These are phyloP conservation scores for Catamblyrhynchus diadema DNA, from an alignment of 2,797 vertebrate genomes.

Conservation along the genomic window DNA sequence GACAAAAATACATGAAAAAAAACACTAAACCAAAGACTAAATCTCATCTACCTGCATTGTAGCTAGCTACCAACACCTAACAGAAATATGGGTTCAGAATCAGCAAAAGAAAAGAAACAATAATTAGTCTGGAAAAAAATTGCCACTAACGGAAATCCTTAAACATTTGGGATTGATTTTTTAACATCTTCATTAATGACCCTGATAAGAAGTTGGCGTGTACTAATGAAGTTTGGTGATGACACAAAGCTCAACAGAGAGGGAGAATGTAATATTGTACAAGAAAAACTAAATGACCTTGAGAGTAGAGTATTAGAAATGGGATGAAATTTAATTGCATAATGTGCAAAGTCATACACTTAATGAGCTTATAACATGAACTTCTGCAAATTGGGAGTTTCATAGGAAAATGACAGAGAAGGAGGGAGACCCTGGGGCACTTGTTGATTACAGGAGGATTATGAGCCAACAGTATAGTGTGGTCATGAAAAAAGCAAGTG, in stretches of 20 bases:
- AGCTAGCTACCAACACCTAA: not conserved
- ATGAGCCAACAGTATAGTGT: not conserved
- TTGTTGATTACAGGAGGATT: not conserved
- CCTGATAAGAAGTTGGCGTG: not conserved
- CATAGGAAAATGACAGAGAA: constrained; percentile 12
- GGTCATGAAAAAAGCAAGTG: not conserved
- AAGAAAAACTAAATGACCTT: constrained; percentile 56
- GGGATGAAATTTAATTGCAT: constrained; percentile 60
- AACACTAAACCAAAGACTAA: not conserved
- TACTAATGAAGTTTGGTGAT: constrained; percentile 47
- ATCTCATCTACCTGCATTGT: not conserved
- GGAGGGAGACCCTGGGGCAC: not conserved
- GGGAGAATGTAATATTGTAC: not conserved
- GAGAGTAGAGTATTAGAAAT: constrained; percentile 39
- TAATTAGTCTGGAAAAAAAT: not conserved
- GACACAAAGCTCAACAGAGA: constrained; percentile 42
- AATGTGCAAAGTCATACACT: constrained; percentile 45
- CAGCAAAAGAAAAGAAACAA: not conserved
- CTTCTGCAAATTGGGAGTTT: constrained; percentile 53
- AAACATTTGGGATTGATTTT: constrained; percentile 39
- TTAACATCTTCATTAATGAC: constrained; percentile 61
- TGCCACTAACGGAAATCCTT: not conserved
- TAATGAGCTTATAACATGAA: constrained; percentile 43
- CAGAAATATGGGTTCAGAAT: not conserved
- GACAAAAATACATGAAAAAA: not conserved